Evolutionary conservation across 2,888 invertebrate species (phyloP).

Genomic region (Aproaerema taeniolella): DNA sequence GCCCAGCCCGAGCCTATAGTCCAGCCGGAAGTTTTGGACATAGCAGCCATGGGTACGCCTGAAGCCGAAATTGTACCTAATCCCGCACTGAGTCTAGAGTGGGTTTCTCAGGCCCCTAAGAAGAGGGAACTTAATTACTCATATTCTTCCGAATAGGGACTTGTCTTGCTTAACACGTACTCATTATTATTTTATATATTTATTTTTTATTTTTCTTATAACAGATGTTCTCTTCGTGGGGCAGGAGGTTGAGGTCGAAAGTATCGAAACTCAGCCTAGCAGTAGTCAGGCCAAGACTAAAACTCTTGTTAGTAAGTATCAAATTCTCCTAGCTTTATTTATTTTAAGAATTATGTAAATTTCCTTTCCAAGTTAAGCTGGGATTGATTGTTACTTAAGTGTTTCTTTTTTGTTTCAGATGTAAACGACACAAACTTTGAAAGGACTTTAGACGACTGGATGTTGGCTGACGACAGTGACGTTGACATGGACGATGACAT

Average conservation of each 20-base stretch:
- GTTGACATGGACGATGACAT: neutral
- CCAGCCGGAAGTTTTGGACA: neutral
- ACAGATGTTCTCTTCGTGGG: too few relatives aligned
- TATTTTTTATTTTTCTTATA: too few relatives aligned
- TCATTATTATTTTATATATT: too few relatives aligned
- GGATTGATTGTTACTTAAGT: neutral
- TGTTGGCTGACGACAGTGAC: neutral
- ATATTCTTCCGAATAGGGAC: neutral
- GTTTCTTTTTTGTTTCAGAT: slow-evolving; percentile 1
- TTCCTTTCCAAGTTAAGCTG: neutral
- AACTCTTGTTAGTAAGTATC: neutral
- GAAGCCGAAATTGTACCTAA: too few relatives aligned
- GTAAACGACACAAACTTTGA: too few relatives aligned
- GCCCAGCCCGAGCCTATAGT: neutral
- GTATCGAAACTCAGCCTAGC: too few relatives aligned
- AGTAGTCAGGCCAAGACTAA: too few relatives aligned
- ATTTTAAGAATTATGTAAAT: neutral
- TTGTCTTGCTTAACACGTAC: neutral
- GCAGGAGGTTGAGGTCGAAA: too few relatives aligned
- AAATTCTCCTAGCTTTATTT: neutral
- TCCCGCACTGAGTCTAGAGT: slow-evolving; percentile 4
- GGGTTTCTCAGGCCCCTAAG: slow-evolving; percentile 3
- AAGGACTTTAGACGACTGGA: slow-evolving; percentile 3
- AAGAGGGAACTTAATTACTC: neutral
- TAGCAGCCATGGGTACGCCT: slow-evolving; percentile 11